phyloP scores from a whole-genome alignment of 1,140 invertebrate genomes.

The Nylanderia fulva region DNA sequence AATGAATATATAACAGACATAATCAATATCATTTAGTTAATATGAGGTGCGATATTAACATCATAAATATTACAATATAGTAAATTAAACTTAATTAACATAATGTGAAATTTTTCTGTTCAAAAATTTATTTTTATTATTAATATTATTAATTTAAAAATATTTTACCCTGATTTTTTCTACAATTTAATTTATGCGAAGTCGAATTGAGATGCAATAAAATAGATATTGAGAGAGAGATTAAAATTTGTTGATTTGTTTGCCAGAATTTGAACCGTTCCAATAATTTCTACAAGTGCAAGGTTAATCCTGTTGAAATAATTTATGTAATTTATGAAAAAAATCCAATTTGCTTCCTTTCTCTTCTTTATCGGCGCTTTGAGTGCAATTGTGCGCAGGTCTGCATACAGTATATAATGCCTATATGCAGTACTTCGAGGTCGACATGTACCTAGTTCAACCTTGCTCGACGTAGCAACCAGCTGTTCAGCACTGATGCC shows the following conservation, averaged over 20 bases:
- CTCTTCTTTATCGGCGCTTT: not conserved
- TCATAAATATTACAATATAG: not conserved
- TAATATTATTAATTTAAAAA: not conserved
- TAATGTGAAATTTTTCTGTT: not conserved
- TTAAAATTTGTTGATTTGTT: not conserved
- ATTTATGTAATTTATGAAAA: not conserved
- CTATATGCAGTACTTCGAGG: not conserved
- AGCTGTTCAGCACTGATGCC: constrained; percentile 42
- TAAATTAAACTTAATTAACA: not conserved
- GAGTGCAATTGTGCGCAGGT: not conserved
- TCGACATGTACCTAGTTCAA: constrained; percentile 14
- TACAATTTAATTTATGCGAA: not conserved
- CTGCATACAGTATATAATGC: not conserved
- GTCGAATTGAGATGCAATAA: too few relatives aligned
- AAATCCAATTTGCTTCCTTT: constrained; percentile 5
- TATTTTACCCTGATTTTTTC: not conserved
- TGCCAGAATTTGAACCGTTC: not conserved
- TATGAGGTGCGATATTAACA: not conserved
- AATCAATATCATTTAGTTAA: not conserved
- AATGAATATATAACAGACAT: not conserved
- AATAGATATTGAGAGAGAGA: not conserved
- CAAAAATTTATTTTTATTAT: too few relatives aligned
- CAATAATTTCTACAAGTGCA: not conserved
- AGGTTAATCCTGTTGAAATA: not conserved
- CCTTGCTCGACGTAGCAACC: not conserved